Percentiles rank a stretch among this genome's conserved stretches.
Evolutionary conservation across 2,113 vertebrate species (phyloP).

Genomic region (Varanus komodoensis): DNA sequence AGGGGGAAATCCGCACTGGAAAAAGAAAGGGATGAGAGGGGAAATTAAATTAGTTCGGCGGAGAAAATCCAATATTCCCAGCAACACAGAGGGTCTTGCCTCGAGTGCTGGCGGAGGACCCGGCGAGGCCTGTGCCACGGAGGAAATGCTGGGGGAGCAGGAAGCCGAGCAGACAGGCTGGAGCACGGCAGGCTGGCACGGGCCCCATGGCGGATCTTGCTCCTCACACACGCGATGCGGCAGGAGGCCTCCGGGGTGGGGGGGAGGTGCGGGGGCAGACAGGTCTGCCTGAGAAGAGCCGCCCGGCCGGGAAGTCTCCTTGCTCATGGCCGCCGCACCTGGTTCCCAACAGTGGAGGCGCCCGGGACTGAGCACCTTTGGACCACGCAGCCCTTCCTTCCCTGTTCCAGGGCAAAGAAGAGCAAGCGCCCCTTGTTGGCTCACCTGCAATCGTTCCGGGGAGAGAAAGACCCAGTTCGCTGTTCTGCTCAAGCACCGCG

Average conservation of each 20-base stretch:
- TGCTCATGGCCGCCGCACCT: neutral
- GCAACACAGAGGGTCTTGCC: neutral
- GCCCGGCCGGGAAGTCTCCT: neutral
- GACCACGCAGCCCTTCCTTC: neutral
- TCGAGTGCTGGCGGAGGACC: neutral
- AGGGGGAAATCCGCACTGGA: neutral
- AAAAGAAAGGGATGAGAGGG: neutral
- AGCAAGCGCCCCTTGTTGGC: neutral
- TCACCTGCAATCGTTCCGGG: neutral
- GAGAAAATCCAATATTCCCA: neutral
- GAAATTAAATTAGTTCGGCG: conserved; percentile 6
- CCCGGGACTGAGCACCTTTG: neutral
- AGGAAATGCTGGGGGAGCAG: neutral
- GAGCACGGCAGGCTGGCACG: neutral
- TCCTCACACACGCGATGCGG: neutral
- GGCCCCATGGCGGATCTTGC: neutral
- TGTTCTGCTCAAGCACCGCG: neutral
- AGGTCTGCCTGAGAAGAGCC: too few relatives aligned
- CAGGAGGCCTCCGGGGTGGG: neutral
- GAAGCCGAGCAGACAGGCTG: neutral
- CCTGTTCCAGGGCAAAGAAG: neutral
- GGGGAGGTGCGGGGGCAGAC: neutral
- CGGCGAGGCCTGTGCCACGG: neutral
- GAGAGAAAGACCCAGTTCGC: neutral
- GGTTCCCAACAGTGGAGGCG: neutral